Evolutionary conservation across 2,888 invertebrate genomes (phyloP).

Genomic region (Eristalinus aeneus): DNA sequence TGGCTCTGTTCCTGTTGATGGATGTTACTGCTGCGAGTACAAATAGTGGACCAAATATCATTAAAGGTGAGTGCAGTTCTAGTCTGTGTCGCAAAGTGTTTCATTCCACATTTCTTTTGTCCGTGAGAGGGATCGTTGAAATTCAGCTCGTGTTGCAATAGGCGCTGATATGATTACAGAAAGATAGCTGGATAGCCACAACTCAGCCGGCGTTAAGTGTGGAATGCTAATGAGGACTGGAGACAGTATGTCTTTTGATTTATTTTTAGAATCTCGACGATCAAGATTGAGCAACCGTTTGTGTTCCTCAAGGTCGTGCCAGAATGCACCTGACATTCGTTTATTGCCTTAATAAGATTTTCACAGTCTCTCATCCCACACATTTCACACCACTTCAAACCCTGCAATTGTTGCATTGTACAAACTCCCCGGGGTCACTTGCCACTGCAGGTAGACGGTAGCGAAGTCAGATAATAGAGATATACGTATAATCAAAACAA

Average conservation of each 20-base stretch:
- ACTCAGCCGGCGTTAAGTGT: background rate
- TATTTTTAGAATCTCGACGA: background rate
- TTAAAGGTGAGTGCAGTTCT: background rate
- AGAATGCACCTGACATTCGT: background rate
- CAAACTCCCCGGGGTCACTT: background rate
- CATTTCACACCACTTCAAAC: background rate
- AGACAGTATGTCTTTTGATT: background rate
- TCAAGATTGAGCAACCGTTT: background rate
- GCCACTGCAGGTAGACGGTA: slow-evolving; percentile 14
- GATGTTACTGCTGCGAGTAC: background rate
- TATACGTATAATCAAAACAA: background rate
- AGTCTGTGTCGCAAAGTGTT: no score
- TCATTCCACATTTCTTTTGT: no score
- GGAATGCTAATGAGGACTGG: background rate
- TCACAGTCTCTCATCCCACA: background rate
- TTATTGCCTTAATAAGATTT: background rate
- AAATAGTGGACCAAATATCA: background rate
- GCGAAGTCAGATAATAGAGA: slow-evolving; percentile 8
- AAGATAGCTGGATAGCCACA: background rate
- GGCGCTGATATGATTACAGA: background rate
- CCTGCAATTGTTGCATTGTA: slow-evolving; percentile 2
- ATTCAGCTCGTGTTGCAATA: background rate
- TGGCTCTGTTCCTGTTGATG: background rate
- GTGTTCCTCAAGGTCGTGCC: background rate
- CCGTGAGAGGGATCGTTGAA: background rate